Base-by-base conservation (phyloP, 2,888 invertebrate species). In the Zaprionus obscuricornis region DNA sequence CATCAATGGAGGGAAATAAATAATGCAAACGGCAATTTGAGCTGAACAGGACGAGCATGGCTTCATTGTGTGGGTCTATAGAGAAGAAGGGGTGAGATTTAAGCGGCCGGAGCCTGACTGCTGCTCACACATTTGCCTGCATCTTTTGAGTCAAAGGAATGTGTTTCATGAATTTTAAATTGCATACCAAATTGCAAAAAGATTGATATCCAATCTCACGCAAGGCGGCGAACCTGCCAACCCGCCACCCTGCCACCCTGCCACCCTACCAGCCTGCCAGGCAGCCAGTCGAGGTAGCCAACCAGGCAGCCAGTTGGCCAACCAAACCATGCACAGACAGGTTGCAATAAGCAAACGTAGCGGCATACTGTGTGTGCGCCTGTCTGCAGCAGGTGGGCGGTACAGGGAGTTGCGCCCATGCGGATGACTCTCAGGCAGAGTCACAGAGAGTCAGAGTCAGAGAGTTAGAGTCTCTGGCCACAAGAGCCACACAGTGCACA, bases 161-260 rank as follows among this genome's bases (percentile, higher is more conserved):
- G 81, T 87, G 81, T 84, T 85, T 87, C 87, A 87, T 87, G 87
- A 87, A 87, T 87, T 87, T 87, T 83, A 87, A 87, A 87, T 87
- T 87, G 81, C 85, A 74, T 85, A 85, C 84, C 78, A 87, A 86
- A 88, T 88, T 87, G 87, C 87, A 84, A 85, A 85, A 82, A 86
- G 88, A 87, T 88, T 87, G 87, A 88, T 88, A 88, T 84, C 86
- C 87, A 87, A 87, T 88, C 86, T 86, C 84, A 87, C 75, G 86
- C 77, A 81, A 82, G 83, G 68, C 85, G 75, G 74, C 74, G 62
- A 62, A 14, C 62, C 62, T 17, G 69, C 34, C 24, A 63, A 26
- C 3, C 40, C 22, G 7, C 39, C n/a, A n/a, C n/a, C n/a, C n/a
- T n/a, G n/a, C n/a, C n/a, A n/a, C n/a, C n/a, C n/a, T n/a, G n/a